Evolutionary conservation across 2,888 invertebrate genomes (phyloP), one percentile per base, ranked within the genome.

Genomic region (Pogonocherus hispidulus): DNA sequence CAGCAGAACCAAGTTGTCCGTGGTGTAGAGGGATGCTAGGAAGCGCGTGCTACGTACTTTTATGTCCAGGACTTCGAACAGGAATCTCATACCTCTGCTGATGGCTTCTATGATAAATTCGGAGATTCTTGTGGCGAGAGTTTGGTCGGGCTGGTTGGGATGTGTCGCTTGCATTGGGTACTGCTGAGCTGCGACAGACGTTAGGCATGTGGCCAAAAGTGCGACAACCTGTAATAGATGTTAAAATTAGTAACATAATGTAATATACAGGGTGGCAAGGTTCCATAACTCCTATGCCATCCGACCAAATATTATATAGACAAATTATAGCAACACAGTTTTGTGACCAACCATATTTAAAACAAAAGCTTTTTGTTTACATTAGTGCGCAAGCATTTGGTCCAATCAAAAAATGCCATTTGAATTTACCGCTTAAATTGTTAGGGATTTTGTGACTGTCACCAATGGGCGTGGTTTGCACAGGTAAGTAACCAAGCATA

Each of bases 1-100:
- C 11, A 79, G n/a, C 22, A 80, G 59, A 8, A 71, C 19, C 8
- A 82, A 64, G 47, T 81, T 82, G n/a, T 82, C 81, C 2, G 75
- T 66, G 14, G 78, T 79, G 55, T 77, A 77, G 5, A 81, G 66
- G 0, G 78, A 74, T 2, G 69, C 59, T n/a, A 80, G 35, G 23
- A 79, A 76, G 54, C 72, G 69, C 5, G 76, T 63, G 3, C 76
- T 37, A 1, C 79, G 72, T 6, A 78, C 52, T 64, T 82, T 82
- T 1, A 82, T 55, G 23, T 80, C 76, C 11, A 79, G 63, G 0
- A 78, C 6, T 37, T 79, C 76, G 41, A 73, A 72, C 1, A 80
- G 11, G 14, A 63, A 66, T 9, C 73, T 66, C 0, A 79, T 41
- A 16, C 70, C 70, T 20, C 63, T 70, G 47, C 65, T 44, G n/a